Evolutionary conservation across 2,113 vertebrate species (phyloP), one percentile per base, ranked within the genome.

Genomic region (Petrocephalus zakoni): DNA sequence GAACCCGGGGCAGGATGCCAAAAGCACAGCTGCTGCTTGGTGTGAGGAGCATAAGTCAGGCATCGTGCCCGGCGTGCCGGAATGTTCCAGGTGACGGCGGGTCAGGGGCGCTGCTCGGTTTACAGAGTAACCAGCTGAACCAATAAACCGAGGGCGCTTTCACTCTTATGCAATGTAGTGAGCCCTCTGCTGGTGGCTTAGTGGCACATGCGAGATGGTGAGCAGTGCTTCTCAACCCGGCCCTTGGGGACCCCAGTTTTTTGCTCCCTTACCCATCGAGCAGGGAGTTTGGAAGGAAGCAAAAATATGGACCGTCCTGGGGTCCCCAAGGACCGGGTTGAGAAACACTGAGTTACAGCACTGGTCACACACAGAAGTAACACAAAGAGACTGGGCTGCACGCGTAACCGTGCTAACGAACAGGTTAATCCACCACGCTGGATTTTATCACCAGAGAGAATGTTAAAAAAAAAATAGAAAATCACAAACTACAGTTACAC

Each of bases 91-190:
- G 90, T 90, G 86, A 90, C 29, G 81, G 88, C 88, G 78, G 91
- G 91, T 91, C 90, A 89, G 56, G 90, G 89, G 87, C 88, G 88
- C 87, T 89, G 78, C 87, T 90, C 87, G 64, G 89, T 89, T 89
- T 89, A 85, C 90, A 82, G 37, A 61, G 53, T 88, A 84, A 88
- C 75, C 78, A 47, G 88, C 52, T 88, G 51, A 61, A 83, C 46
- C 88, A 88, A 88, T 88, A 90, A 82, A 87, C 75, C 92, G 90
- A 92, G 90, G 90, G 81, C 25, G 52, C 85, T 88, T 86, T 68
- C 86, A 87, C 82, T 89, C 90, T 93, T 93, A 92, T 87, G 88
- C 91, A 92, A 90, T 84, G 22, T 46, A 83, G 42, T 19, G 52
- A 75, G 90, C 91, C 87, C 89, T 89, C 91, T 92, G 85, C 90